A percentile compares a stretch with the other conserved stretches of the same genome.
Conservation (phyloP, 2,113 vertebrate genomes). For the Prinia subflava region DNA sequence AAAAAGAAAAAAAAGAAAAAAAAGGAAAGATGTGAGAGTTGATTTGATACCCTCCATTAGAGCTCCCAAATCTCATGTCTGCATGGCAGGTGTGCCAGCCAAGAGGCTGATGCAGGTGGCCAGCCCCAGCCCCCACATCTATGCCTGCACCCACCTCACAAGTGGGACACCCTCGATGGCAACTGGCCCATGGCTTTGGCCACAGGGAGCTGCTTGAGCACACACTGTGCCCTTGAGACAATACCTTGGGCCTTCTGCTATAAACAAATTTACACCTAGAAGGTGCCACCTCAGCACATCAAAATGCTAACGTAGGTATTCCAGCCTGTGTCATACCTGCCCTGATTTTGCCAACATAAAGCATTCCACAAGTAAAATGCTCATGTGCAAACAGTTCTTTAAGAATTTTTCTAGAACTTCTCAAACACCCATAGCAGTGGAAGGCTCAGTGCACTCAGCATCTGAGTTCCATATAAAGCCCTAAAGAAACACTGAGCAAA, state of each 20-base stretch:
- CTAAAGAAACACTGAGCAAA: not conserved
- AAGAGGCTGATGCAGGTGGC: not conserved
- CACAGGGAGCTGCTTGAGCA: not conserved
- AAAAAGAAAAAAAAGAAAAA: not conserved
- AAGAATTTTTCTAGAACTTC: not conserved
- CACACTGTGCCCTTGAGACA: accelerated
- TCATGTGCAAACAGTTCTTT: not conserved
- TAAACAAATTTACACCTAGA: not conserved
- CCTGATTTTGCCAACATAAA: not conserved
- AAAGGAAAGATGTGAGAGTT: accelerated
- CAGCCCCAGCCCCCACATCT: accelerated
- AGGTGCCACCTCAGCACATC: not conserved
- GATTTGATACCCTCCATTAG: not conserved
- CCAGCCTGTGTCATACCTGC: not conserved
- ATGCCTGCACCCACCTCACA: accelerated
- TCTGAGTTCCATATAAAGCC: not conserved
- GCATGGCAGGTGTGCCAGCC: accelerated
- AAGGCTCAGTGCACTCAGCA: not conserved
- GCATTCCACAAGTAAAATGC: not conserved
- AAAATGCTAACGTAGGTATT: not conserved
- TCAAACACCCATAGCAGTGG: not conserved
- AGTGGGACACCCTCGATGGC: accelerated
- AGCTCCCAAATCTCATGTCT: accelerated
- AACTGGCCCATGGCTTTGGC: not conserved
- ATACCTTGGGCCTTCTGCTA: not conserved